Evolutionary conservation across 2,113 vertebrate species (phyloP).

Genomic region (Noctilio leporinus): DNA sequence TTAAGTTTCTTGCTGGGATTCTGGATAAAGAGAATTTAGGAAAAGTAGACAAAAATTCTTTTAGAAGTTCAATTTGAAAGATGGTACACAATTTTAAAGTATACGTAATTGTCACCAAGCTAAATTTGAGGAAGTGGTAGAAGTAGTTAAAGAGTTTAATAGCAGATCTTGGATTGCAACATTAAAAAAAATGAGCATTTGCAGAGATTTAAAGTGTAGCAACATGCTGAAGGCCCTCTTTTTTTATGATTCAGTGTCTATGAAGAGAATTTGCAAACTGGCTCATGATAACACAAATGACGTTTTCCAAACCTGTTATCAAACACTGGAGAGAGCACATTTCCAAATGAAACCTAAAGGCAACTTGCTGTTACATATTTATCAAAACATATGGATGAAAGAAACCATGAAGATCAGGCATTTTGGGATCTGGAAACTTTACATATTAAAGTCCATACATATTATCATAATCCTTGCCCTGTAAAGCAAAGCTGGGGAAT

Average conservation of each 20-base stretch:
- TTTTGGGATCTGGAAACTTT: neutral
- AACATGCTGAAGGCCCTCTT: neutral
- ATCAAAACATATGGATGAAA: neutral
- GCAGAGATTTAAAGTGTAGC: neutral
- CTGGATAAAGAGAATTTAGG: neutral
- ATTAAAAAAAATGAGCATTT: neutral
- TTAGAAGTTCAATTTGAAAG: neutral
- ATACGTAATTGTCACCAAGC: neutral
- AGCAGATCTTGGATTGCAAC: neutral
- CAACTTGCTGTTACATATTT: constrained; percentile 50
- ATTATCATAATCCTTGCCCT: neutral
- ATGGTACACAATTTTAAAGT: neutral
- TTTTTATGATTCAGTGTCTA: neutral
- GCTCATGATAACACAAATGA: constrained; percentile 2
- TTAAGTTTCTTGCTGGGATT: neutral
- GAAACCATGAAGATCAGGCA: neutral
- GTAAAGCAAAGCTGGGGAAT: neutral
- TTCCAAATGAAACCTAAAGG: constrained; percentile 55
- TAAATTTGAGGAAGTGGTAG: neutral
- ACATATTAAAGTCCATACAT: neutral
- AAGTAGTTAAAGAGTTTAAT: constrained; percentile 29
- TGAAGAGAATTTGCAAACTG: neutral
- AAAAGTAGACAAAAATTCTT: neutral
- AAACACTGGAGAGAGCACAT: constrained; percentile 37
- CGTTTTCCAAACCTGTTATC: constrained; percentile 3